Evolutionary conservation across 35 echinoderm and acorn worm genomes (phyloP).

Genomic region (Apostichopus californicus): DNA sequence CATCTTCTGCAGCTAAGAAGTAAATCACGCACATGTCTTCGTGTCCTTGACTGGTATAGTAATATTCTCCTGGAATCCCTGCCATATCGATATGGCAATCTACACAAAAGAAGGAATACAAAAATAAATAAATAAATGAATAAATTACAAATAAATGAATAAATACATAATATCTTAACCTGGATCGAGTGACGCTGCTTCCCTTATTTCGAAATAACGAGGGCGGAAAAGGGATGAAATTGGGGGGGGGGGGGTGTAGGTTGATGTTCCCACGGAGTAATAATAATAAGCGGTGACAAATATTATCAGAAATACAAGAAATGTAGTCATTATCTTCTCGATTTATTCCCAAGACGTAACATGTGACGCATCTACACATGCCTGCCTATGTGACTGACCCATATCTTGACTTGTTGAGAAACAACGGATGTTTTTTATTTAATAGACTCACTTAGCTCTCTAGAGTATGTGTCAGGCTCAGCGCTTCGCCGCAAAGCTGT

Average conservation of each 20-base stretch:
- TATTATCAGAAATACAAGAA: neutral
- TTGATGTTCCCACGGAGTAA: neutral
- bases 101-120: neutral
- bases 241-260: neutral
- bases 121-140: too few species aligned
- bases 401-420: neutral
- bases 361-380: neutral
- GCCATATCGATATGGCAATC: slow-evolving; percentile 13
- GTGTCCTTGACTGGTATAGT: neutral
- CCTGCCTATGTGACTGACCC: neutral
- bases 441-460: neutral
- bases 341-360: neutral
- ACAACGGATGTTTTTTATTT: neutral
- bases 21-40: slow-evolving; percentile 7
- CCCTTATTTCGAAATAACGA: neutral
- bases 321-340: neutral
- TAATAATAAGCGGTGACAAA: neutral
- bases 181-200: too few species aligned
- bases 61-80: slow-evolving; percentile 31
- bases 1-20: neutral
- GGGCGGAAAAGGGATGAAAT: neutral
- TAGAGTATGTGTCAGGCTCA: neutral
- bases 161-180: too few species aligned
- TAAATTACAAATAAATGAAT: too few species aligned
- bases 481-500: slow-evolving; percentile 1